Base-by-base conservation (phyloP, 2,113 vertebrate genomes). In the Elephantulus edwardii region DNA sequence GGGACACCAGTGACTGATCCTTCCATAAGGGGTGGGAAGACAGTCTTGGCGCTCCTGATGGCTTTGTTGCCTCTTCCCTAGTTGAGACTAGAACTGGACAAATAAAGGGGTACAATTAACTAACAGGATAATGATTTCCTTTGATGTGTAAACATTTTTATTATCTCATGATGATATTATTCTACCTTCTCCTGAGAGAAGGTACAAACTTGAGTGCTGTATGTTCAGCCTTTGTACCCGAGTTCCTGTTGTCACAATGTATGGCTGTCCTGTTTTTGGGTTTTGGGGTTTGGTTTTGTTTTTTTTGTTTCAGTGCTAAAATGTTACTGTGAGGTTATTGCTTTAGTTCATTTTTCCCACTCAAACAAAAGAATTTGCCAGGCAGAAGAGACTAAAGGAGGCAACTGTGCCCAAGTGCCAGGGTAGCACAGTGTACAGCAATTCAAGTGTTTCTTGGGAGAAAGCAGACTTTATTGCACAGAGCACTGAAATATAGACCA, bases 41-140 rank as follows among this genome's bases (percentile, higher is more conserved):
- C 44, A 35, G 30, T 22, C 30, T 46, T 26, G 0, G 1, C 2
- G 13, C 20, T 56, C 22, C 74, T n/a, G 5, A 8, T 68, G 58
- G 40, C 30, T 38, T 60, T 42, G 56, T 46, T n/a, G 16, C 44
- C 38, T 84, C 66, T 89, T 66, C 44, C 54, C 60, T 20, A 9
- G 33, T 46, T 28, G 10, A 44, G 42, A 19, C 5, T 46, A 33
- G 52, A 66, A 75, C 28, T 40, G 17, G 46, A 12, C 30, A 82
- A 52, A n/a, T 42, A 56, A 76, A 83, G 38, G 26, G 24, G 35
- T 40, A 79, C 64, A n/a, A 4, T 33, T 44, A 79, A 19, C 74
- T 56, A 3, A 42, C 22, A 89, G 38, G 33, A n/a, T 35, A 74
- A 54, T 14, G 5, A 10, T 77, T 74, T 52, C 13, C 54, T 92